Evolutionary conservation across 1,140 invertebrate species (phyloP).

Genomic region (Drosophila sproati): DNA sequence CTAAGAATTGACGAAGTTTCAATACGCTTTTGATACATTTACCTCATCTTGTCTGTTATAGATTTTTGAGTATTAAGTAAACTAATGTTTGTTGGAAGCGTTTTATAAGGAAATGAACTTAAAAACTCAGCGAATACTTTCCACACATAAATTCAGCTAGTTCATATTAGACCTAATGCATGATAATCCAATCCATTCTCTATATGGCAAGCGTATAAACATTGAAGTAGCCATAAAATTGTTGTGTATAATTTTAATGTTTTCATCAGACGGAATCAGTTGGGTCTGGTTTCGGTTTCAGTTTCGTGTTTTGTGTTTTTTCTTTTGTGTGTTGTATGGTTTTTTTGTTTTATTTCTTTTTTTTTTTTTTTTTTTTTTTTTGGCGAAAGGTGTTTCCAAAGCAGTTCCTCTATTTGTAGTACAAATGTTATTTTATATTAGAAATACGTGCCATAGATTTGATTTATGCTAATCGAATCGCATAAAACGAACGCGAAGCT

Average conservation of each 20-base stretch:
- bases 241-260: constrained; percentile 73
- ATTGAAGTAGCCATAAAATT: constrained; percentile 77
- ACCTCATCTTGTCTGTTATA: too few relatives aligned
- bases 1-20: background rate
- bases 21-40: background rate
- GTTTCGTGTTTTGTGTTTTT: constrained; percentile 49
- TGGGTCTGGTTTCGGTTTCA: constrained; percentile 48
- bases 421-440: constrained; percentile 53
- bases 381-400: constrained; percentile 72
- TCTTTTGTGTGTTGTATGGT: constrained; percentile 41
- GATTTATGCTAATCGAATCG: constrained; percentile 78
- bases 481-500: constrained; percentile 35
- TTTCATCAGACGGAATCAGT: constrained; percentile 68
- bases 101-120: too few relatives aligned
- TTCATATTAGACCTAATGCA: background rate
- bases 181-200: background rate
- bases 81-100: too few relatives aligned
- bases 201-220: constrained; percentile 27
- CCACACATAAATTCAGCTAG: too few relatives aligned
- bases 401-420: constrained; percentile 69
- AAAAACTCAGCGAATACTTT: too few relatives aligned
- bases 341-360: constrained; percentile 41
- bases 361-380: constrained; percentile 36
- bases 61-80: too few relatives aligned
- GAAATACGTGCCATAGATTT: constrained; percentile 49